Evolutionary conservation across 2,797 vertebrate species (phyloP), one percentile per base, ranked within the genome.

Genomic region (Aselliscus stoliczkanus): DNA sequence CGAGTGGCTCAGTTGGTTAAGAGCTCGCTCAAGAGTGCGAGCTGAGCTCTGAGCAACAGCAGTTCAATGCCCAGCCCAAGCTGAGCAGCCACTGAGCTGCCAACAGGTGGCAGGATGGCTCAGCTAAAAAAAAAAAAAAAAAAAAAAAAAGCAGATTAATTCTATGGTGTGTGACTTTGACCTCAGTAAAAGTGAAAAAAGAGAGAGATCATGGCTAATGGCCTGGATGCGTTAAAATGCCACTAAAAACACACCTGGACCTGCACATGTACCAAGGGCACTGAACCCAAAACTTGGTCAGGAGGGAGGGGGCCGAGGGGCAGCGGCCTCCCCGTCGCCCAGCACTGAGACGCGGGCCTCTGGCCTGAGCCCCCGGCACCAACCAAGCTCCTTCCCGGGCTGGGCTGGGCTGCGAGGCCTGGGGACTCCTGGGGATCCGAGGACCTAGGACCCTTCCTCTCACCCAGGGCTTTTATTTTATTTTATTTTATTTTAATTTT

Each of bases 201-300:
- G 2, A 47, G 20, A 56, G 21, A 39, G 13, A 25, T 11, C 18
- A 0, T 9, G 12, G 25, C 72, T 56, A 56, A 69, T 3, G 34
- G 67, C 15, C 52, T 25, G 20, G 21, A 47, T 1, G 25, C 6
- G 25, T 12, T 50, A 37, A 52, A 81, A 91, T 58, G n/a, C n/a
- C 72, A 50, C 23, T 7, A 50, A 47, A 65, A 54, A 31, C 7
- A 7, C 4, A 0, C 39, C 34, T 50, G 70, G 25, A 37, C 13
- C 23, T 23, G 80, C 27, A 15, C 1, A 0, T 1, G 1, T 0
- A 39, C 52, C 8, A 7, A 37, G 31, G 23, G 31, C 7, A n/a
- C 34, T 3, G 39, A 44, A 47, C 31, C 21, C 5, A 4, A 56
- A 34, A 52, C 31, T 10, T 0, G 1, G 64, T 50, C 64, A 2